Conservation (phyloP, 64 coral and sea anemone genomes). For the Acropora tenuis region DNA sequence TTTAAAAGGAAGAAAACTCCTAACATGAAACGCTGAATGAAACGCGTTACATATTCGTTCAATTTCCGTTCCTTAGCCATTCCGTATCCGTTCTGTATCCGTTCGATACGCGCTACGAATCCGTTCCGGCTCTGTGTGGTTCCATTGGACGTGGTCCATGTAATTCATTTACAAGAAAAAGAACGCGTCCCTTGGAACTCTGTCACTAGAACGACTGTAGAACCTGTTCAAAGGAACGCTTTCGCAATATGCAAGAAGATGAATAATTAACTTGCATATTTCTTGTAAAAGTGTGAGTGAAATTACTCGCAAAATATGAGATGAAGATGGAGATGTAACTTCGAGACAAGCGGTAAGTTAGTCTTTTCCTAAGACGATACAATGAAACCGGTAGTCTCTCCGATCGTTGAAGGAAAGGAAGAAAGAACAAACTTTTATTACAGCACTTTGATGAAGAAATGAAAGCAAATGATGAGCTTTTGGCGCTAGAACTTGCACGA, state of each 20-base stretch:
- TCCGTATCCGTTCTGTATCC: background rate
- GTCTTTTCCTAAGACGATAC: slow-evolving; percentile 9
- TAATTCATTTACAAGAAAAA: background rate
- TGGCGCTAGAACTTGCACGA: background rate
- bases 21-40: background rate
- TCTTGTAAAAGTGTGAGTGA: background rate
- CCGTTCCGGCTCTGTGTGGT: background rate
- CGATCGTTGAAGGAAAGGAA: background rate
- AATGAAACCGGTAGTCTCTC: background rate
- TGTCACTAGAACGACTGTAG: background rate
- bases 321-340: background rate
- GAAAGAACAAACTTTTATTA: background rate
- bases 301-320: background rate
- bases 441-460: slow-evolving; percentile 42
- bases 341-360: background rate
- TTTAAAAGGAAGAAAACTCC: background rate
- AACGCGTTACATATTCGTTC: background rate
- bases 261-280: background rate
- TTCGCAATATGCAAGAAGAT: background rate
- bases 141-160: background rate
- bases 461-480: slow-evolving; percentile 50
- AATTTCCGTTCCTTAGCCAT: background rate
- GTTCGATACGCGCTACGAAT: background rate
- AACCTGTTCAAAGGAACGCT: background rate
- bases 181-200: background rate